phyloP scores from a whole-genome alignment of 2,888 invertebrate species.

The Ypsolopha sequella region DNA sequence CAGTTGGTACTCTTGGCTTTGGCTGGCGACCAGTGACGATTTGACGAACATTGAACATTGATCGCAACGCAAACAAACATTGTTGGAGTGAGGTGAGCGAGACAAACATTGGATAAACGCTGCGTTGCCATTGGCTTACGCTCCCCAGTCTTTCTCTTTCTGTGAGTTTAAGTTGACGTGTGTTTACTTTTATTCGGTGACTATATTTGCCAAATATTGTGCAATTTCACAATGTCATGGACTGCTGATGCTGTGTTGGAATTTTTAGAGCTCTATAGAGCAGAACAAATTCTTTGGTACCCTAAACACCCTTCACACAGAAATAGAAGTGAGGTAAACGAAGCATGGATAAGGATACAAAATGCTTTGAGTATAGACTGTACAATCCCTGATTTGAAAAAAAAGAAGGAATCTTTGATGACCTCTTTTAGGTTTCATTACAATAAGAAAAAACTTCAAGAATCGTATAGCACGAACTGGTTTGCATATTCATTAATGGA shows the following conservation, averaged over 20 bases:
- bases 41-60: constrained; percentile 34
- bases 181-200: not conserved
- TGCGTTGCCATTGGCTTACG: constrained; percentile 29
- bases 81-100: constrained; percentile 31
- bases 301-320: constrained; percentile 44
- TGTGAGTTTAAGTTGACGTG: constrained; percentile 17
- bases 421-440: constrained; percentile 47
- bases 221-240: constrained; percentile 35
- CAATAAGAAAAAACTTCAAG: constrained; percentile 30
- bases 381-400: constrained; percentile 45
- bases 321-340: constrained; percentile 40
- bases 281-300: constrained; percentile 51
- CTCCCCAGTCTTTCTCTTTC: constrained; percentile 20
- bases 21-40: constrained; percentile 11
- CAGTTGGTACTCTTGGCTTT: not conserved
- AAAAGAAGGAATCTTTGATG: constrained; percentile 61
- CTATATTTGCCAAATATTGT: too few species aligned
- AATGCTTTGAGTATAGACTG: constrained; percentile 32
- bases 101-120: constrained; percentile 42
- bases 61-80: constrained; percentile 13
- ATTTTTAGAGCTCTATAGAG: constrained; percentile 48
- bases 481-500: constrained; percentile 55
- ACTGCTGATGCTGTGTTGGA: constrained; percentile 44
- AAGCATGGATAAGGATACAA: constrained; percentile 54
- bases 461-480: constrained; percentile 43